Evolutionary conservation across 1,140 invertebrate species (phyloP).

Genomic region (Scylla paramamosain): DNA sequence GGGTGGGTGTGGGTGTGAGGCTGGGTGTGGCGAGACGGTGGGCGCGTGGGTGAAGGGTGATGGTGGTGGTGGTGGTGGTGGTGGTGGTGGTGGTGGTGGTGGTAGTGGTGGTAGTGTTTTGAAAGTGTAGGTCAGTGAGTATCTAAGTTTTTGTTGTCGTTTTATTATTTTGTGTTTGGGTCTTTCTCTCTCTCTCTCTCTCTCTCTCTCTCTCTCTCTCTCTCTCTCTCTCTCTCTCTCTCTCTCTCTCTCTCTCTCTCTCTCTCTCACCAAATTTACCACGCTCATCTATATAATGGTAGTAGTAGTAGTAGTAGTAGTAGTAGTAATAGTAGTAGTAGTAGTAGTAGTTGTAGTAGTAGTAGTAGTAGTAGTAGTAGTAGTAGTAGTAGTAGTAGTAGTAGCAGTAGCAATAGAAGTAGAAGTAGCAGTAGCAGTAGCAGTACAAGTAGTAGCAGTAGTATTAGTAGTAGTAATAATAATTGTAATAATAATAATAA

Average conservation of each 20-base stretch:
- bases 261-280: not conserved
- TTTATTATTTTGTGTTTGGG: not conserved
- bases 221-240: too few species aligned
- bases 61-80: not conserved
- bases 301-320: slow-evolving; percentile 14
- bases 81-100: not conserved
- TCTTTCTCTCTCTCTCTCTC: too few species aligned
- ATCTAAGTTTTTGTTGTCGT: too few species aligned
- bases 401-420: not conserved
- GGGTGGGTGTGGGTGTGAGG: not conserved
- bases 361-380: slow-evolving; percentile 6
- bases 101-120: not conserved
- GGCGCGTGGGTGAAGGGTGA: not conserved
- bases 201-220: too few species aligned
- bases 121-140: not conserved
- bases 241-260: too few species aligned
- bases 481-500: not conserved
- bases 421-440: too few species aligned
- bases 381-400: not conserved
- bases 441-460: not conserved
- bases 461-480: not conserved
- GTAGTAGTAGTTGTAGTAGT: not conserved
- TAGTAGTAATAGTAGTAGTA: not conserved
- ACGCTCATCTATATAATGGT: not conserved
- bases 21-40: not conserved